phyloP scores from a whole-genome alignment of 1,140 invertebrate genomes.

The Drosophila lini region DNA sequence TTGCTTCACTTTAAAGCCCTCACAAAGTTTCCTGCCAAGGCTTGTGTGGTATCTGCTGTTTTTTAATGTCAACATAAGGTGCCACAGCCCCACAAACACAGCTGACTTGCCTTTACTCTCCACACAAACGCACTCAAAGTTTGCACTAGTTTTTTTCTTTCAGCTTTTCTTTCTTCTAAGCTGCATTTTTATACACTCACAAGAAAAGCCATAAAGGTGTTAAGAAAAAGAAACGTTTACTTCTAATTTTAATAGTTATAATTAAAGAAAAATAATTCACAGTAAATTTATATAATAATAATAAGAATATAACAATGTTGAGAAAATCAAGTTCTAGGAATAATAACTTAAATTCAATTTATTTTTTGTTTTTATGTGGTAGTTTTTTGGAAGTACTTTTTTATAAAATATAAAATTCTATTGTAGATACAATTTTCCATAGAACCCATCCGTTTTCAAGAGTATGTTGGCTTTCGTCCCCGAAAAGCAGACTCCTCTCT shows the following conservation, averaged over 20 bases:
- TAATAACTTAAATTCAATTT: neutral
- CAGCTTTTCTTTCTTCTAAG: constrained; percentile 1
- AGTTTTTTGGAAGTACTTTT: neutral
- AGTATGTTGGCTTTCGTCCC: constrained; percentile 9
- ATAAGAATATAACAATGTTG: too few relatives aligned
- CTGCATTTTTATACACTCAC: constrained; percentile 12
- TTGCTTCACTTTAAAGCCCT: constrained; percentile 52
- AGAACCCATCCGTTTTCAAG: neutral
- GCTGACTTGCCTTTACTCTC: constrained; percentile 28
- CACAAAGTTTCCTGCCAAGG: constrained; percentile 17
- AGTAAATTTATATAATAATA: neutral
- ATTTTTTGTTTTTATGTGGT: neutral
- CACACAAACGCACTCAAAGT: constrained; percentile 26
- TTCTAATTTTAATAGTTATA: neutral
- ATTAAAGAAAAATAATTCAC: neutral
- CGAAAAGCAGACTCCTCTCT: neutral
- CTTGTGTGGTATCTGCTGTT: constrained; percentile 29
- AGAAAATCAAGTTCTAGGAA: neutral
- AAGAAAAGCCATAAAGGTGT: neutral
- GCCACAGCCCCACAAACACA: constrained; percentile 36
- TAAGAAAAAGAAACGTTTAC: neutral
- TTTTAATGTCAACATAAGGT: constrained; percentile 58
- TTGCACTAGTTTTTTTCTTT: constrained; percentile 35
- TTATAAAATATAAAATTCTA: neutral
- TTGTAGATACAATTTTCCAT: neutral